Evolutionary conservation across 2,113 vertebrate genomes (phyloP), one percentile per base, ranked within the genome.

Genomic region (Brachyhypopomus gauderio): DNA sequence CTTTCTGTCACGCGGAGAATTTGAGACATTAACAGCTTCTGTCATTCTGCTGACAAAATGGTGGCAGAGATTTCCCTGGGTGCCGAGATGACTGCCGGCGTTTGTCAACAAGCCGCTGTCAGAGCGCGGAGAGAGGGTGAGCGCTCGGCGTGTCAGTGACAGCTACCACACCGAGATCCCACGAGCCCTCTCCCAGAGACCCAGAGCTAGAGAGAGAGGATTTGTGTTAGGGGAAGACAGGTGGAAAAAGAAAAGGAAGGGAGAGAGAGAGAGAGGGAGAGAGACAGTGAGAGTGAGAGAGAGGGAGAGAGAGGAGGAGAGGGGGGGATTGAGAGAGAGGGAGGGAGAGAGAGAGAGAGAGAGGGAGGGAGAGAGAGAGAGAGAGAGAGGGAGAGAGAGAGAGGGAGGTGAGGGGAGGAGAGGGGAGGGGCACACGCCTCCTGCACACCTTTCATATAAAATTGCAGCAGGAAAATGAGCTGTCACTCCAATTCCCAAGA

Each of bases 1-100:
- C 94, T 97, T 94, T 95, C 96, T 97, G 97, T 97, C 95, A 97
- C 94, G 94, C 94, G 94, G 93, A 97, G 95, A 96, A 97, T 96
- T 95, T 97, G 96, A 98, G 97, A 98, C 97, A 98, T 98, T 98
- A 98, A 99, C 97, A 96, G 95, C 96, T 97, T 97, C 96, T 99
- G 97, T 98, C 97, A 99, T 97, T 95, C 95, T 98, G 96, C 98
- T 99, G 97, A 98, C 97, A 99, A 97, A 98, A 98, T 97, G 95
- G 95, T 96, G 96, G 96, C 96, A 98, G 96, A 97, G 96, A 96
- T 98, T 96, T 98, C 97, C 97, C 97, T 96, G 95, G 97, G 96
- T 96, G 95, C 96, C 87, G 94, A 96, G 96, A 98, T 98, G 97
- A 98, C 97, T 98, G 96, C 97, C 98, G 97, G 97, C 97, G 96